Evolutionary conservation across 1,140 invertebrate genomes (phyloP), one percentile per base, ranked within the genome.

Genomic region (Caenorhabditis latens): DNA sequence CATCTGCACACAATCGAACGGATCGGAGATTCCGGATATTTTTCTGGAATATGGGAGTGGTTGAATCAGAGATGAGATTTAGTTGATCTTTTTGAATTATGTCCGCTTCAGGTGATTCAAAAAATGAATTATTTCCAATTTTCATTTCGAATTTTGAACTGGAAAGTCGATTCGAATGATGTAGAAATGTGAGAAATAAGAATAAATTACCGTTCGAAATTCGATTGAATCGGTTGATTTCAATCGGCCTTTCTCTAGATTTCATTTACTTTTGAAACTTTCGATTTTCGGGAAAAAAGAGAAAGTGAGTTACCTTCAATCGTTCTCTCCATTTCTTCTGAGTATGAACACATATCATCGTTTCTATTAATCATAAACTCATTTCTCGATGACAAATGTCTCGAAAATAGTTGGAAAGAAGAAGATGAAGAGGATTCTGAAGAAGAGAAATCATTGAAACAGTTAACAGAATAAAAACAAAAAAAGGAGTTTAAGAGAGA

Each of bases 301-400:
- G 19, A 75, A 75, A 48, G 67, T n/a, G 63, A 61, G 7, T 75
- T 75, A 75, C 67, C 67, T 75, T 75, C 11, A 75, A 75, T 2
- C 43, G 67, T n/a, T 43, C 43, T 32, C 19, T 75, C 67, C 67
- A 75, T 75, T 75, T 75, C 67, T 75, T 75, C 19, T 75, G 67
- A 75, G 67, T 75, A 48, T 75, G 67, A 75, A 75, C 67, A 75
- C 67, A 75, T 75, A 75, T 46, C 67, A 75, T 75, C 32, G 32
- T 67, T 67, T 61, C n/a, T 61, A 21, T 53, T 14, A 8, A 67
- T 67, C 67, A 75, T 75, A 75, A 46, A 75, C 21, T 75, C 67
- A 75, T 75, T 42, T 46, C 67, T 75, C 42, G 42, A 75, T 46
- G 67, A 46, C 11, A 58, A 58, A n/a, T n/a, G 57, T n/a, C 14